These are phyloP conservation scores for Catamblyrhynchus diadema DNA, from an alignment of 2,797 vertebrate species.

Conservation along the genomic window DNA sequence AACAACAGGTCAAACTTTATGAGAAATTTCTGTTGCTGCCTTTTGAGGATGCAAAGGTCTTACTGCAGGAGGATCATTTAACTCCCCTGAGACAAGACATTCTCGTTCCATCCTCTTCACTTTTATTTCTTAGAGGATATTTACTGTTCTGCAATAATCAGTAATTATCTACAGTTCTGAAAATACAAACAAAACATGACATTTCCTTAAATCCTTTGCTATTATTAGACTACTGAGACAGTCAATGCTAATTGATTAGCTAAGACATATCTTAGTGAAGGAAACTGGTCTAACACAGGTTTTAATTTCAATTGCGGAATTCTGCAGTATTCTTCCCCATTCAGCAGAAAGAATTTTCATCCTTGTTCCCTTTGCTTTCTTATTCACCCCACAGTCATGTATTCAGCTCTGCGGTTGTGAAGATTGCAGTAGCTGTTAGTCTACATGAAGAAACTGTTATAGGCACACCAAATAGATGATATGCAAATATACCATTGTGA, in stretches of 20 bases:
- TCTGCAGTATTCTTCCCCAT: neutral
- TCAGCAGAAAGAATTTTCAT: slow-evolving; percentile 14
- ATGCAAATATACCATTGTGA: slow-evolving; percentile 41
- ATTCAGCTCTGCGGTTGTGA: neutral
- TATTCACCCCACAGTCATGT: neutral
- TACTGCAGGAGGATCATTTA: neutral
- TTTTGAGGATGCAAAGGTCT: slow-evolving; percentile 13
- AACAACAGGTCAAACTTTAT: slow-evolving; percentile 48
- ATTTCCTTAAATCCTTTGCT: neutral
- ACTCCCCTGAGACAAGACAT: neutral
- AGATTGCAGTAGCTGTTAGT: neutral
- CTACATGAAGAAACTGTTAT: neutral
- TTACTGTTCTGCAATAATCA: neutral
- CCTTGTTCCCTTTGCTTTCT: neutral
- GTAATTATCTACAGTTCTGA: neutral
- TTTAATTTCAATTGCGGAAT: slow-evolving; percentile 26
- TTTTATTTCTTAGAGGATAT: neutral
- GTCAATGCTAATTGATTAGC: neutral
- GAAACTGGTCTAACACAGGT: neutral
- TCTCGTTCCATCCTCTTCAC: neutral
- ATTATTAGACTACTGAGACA: neutral
- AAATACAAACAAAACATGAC: neutral
- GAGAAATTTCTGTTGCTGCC: slow-evolving; percentile 42
- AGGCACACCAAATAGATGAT: neutral
- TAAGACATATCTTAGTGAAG: neutral